Percentiles rank a stretch among this genome's conserved stretches.
These are phyloP conservation scores for Gastracanthus pulcherrimus DNA, from an alignment of 2,888 invertebrate species.

Conservation along the genomic window DNA sequence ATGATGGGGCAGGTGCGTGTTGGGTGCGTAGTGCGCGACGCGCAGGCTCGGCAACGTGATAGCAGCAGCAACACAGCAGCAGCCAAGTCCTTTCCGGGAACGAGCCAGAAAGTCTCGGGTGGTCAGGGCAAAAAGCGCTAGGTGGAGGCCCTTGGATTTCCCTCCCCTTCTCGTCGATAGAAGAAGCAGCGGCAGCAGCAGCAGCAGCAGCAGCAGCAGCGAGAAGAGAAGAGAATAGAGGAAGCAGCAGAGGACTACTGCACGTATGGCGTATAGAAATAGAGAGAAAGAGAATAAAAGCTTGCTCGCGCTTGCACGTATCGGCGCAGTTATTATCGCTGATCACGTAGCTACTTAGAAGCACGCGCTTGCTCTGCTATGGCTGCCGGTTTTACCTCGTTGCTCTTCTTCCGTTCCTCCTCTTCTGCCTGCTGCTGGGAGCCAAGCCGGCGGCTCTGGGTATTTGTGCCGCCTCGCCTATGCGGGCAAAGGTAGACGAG, in stretches of 20 bases:
- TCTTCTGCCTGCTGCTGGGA: slow-evolving; percentile 54
- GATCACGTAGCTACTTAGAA: slow-evolving; percentile 77
- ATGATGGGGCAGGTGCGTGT: slow-evolving; percentile 13
- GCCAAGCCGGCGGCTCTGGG: slow-evolving; percentile 56
- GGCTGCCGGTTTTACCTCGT: slow-evolving; percentile 72
- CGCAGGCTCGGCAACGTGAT: slow-evolving; percentile 13
- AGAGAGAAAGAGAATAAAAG: slow-evolving; percentile 36
- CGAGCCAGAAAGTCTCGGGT: slow-evolving; percentile 50
- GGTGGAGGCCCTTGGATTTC: slow-evolving; percentile 50
- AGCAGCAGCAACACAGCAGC: too few species aligned
- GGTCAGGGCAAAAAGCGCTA: slow-evolving; percentile 41
- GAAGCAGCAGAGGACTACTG: slow-evolving; percentile 41
- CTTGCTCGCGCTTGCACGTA: slow-evolving; percentile 65
- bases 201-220: background rate
- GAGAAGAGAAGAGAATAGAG: slow-evolving; percentile 34
- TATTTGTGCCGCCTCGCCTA: slow-evolving; percentile 62
- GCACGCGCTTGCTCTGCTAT: slow-evolving; percentile 63
- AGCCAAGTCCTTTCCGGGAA: slow-evolving; percentile 44
- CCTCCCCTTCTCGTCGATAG: slow-evolving; percentile 23
- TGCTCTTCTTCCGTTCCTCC: slow-evolving; percentile 63
- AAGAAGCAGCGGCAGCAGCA: background rate
- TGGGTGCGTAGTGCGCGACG: background rate
- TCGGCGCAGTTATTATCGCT: slow-evolving; percentile 74
- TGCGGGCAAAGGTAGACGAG: slow-evolving; percentile 62
- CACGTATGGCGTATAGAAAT: slow-evolving; percentile 6